Conservation (phyloP, 1,140 invertebrate species). For the Lepidotrigona ventralis region DNA sequence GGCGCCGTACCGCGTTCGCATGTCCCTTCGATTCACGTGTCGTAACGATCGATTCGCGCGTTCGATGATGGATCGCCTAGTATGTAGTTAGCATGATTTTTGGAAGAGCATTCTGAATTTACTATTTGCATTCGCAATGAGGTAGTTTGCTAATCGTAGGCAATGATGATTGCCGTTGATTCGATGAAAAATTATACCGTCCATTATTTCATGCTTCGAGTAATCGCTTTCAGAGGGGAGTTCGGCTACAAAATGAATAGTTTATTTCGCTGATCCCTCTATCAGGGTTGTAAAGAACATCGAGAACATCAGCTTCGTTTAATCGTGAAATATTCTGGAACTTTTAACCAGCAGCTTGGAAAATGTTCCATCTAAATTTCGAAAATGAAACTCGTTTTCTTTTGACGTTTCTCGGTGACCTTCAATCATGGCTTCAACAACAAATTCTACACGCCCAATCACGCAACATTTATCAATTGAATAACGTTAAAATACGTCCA, state of each 20-base stretch:
- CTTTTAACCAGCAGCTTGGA: background rate
- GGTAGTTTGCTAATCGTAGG: background rate
- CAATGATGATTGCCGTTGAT: too few relatives aligned
- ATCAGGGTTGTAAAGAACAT: background rate
- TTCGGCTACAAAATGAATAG: too few relatives aligned
- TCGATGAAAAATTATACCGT: constrained; percentile 32
- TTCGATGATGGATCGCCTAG: background rate
- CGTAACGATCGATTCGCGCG: constrained; percentile 28
- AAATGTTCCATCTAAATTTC: accelerated
- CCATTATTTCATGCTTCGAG: constrained; percentile 19
- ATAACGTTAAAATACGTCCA: background rate
- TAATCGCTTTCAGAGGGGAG: background rate
- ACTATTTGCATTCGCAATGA: background rate
- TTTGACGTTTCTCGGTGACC: too few relatives aligned
- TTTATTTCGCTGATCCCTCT: too few relatives aligned
- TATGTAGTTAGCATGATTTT: background rate
- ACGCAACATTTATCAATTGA: background rate
- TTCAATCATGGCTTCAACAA: background rate
- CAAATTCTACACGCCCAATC: background rate
- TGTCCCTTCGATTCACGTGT: background rate
- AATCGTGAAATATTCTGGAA: background rate
- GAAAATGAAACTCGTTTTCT: too few relatives aligned
- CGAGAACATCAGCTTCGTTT: background rate
- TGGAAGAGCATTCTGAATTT: too few relatives aligned
- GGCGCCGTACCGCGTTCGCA: background rate